phyloP scores from a whole-genome alignment of 35 echinoderm and acorn worm genomes.

The Ptychodera flava region DNA sequence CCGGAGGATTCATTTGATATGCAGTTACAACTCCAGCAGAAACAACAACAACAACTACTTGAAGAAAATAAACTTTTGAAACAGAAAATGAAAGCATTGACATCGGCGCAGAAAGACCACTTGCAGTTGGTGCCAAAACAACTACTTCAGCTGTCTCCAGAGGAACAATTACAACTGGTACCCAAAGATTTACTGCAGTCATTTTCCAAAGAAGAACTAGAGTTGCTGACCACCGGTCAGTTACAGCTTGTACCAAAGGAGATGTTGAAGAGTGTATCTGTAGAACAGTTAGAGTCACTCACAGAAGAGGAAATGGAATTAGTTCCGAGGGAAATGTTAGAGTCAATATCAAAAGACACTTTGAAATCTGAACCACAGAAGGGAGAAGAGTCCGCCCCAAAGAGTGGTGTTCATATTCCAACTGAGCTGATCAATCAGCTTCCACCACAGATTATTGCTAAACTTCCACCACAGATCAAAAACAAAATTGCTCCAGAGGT shows the following conservation, averaged over 20 bases:
- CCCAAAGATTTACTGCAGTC: not conserved
- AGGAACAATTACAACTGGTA: not conserved
- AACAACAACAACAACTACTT: not conserved
- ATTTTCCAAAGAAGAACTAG: not conserved
- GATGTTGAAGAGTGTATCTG: not conserved
- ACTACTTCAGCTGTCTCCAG: not conserved
- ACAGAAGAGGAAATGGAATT: not conserved
- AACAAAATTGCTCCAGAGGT: not conserved
- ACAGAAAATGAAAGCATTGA: not conserved
- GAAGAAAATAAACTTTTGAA: not conserved
- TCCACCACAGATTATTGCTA: not conserved
- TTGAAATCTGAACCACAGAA: not conserved
- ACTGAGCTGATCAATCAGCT: not conserved
- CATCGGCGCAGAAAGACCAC: not conserved
- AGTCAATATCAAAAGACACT: not conserved
- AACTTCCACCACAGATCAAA: not conserved
- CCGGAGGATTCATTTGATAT: not conserved
- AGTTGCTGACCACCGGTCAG: not conserved
- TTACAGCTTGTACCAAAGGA: not conserved
- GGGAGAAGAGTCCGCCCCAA: not conserved
- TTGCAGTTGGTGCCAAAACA: not conserved
- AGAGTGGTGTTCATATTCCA: not conserved
- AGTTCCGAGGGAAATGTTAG: not conserved
- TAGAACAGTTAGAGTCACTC: not conserved
- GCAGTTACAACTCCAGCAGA: not conserved